Conservation (phyloP, 2,113 vertebrate species). For the Lamprotornis superbus region DNA sequence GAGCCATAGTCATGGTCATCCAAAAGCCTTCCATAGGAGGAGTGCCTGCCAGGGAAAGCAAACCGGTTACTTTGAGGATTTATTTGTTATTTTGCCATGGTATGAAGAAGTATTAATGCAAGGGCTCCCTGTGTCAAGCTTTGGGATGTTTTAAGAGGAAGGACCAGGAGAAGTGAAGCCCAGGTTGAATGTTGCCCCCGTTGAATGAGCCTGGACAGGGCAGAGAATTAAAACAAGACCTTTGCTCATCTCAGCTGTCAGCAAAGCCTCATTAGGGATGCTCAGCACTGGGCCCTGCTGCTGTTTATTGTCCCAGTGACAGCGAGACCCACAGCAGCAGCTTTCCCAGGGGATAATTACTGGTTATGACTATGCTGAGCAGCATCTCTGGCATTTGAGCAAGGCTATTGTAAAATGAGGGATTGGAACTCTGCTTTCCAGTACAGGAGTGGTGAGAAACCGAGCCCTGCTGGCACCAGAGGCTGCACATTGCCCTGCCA, state of each 20-base stretch:
- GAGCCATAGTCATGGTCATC: constrained; percentile 77
- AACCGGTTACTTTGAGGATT: not conserved
- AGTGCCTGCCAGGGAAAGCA: constrained; percentile 70
- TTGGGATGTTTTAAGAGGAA: not conserved
- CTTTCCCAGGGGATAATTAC: not conserved
- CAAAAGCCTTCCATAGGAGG: constrained; percentile 81
- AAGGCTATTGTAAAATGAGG: not conserved
- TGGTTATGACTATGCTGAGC: not conserved
- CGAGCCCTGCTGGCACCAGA: not conserved
- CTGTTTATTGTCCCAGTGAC: constrained; percentile 7
- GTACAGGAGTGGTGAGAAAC: fast-evolving
- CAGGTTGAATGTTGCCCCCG: not conserved
- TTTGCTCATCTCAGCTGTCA: not conserved
- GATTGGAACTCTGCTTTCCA: not conserved
- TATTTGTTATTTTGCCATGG: not conserved
- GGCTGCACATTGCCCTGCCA: fast-evolving
- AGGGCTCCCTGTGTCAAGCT: not conserved
- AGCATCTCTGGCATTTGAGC: not conserved
- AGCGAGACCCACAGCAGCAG: not conserved
- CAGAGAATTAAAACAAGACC: constrained; percentile 22
- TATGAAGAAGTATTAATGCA: not conserved
- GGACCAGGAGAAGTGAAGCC: not conserved
- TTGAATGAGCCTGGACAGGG: not conserved
- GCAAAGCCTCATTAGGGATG: constrained; percentile 34
- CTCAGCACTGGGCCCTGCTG: not conserved